phyloP scores from a whole-genome alignment of 1,140 invertebrate species.

The Ganaspis sp. region DNA sequence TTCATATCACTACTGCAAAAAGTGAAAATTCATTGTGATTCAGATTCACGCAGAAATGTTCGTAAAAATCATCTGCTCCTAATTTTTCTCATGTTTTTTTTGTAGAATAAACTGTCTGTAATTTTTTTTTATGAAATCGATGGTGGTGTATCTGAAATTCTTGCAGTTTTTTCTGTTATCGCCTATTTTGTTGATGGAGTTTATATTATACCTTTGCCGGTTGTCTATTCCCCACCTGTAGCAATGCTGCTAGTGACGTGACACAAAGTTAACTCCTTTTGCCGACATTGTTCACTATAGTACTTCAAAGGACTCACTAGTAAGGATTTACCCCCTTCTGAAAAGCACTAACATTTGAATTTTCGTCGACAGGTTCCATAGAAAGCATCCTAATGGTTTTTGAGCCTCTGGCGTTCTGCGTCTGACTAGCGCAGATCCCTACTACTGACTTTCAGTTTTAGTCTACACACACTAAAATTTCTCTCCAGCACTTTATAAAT shows the following conservation, averaged over 20 bases:
- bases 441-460: neutral
- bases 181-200: neutral
- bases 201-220: too few relatives aligned
- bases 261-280: slow-evolving; percentile 51
- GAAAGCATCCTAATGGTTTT: neutral
- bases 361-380: neutral
- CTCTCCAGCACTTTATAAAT: neutral
- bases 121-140: too few relatives aligned
- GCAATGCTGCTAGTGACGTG: slow-evolving; percentile 52
- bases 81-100: too few relatives aligned
- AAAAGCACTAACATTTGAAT: slow-evolving; percentile 19
- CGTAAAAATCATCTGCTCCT: too few relatives aligned
- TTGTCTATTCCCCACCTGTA: neutral
- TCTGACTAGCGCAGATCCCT: neutral
- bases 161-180: too few relatives aligned
- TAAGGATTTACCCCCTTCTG: slow-evolving; percentile 13
- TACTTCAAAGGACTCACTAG: slow-evolving; percentile 46
- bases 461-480: neutral
- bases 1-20: too few relatives aligned
- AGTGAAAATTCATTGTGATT: too few relatives aligned
- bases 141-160: too few relatives aligned
- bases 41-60: too few relatives aligned
- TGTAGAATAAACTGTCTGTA: too few relatives aligned
- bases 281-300: slow-evolving; percentile 49
- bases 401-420: slow-evolving; percentile 5